Percentiles rank a stretch among this genome's conserved stretches.
These are phyloP conservation scores for Lepidonotus clava DNA, from an alignment of 2,888 invertebrate genomes.

Conservation along the genomic window DNA sequence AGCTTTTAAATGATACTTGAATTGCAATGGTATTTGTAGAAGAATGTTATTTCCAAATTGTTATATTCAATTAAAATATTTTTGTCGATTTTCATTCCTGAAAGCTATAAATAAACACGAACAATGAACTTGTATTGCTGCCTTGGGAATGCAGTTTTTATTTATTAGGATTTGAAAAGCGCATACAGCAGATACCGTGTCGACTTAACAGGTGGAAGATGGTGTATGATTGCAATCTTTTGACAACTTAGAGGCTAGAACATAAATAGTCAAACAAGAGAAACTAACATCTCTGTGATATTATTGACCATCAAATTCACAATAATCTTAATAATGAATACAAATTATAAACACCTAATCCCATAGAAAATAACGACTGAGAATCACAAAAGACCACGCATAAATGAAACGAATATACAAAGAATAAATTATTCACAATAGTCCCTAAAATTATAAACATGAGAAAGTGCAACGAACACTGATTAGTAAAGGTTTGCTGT, in stretches of 20 bases:
- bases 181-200: neutral
- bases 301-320: neutral
- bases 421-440: neutral
- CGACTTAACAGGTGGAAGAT: neutral
- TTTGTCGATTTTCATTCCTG: too few relatives aligned
- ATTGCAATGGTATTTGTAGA: too few relatives aligned
- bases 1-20: too few relatives aligned
- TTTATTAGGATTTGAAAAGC: neutral
- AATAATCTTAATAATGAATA: neutral
- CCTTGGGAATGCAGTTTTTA: neutral
- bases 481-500: too few relatives aligned
- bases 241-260: too few relatives aligned
- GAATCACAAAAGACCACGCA: neutral
- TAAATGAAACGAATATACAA: neutral
- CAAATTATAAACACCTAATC: neutral
- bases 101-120: too few relatives aligned
- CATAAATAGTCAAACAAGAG: neutral
- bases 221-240: neutral
- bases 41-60: too few relatives aligned
- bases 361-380: neutral
- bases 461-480: neutral
- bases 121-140: constrained; percentile 9
- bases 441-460: neutral
- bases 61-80: too few relatives aligned
- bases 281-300: neutral